Base-by-base conservation (phyloP, 2,113 vertebrate species). In the Rhabdornis inornatus region DNA sequence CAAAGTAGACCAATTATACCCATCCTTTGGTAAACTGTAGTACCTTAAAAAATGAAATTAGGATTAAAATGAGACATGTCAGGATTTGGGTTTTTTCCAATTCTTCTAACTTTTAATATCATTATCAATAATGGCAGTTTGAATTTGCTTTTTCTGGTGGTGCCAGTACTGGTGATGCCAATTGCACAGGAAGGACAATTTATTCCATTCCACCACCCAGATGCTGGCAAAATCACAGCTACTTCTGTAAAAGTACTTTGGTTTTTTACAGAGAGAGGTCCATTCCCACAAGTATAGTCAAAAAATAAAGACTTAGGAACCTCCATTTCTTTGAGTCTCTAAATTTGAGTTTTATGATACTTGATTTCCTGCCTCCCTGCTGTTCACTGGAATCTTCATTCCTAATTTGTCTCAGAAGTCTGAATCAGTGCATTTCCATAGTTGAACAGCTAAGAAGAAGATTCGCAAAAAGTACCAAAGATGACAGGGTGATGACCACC, bases 1-100 rank as follows among this genome's bases (percentile, higher is more conserved):
- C 35, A 56, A 71, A 83, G 33, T 1, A 83, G 20, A 52, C 16
- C 33, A 31, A 3, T 56, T 93, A 52, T 30, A 56, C 6, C 27
- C 40, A 49, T 6, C 8, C 20, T 24, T 69, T 35, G 27, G 16
- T 55, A 30, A 83, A 50, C 12, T n/a, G 15, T 24, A 31, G 10
- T 57, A 22, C 35, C 15, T 80, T 35, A 13, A 65, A 64, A 92
- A 86, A 71, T 59, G 11, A 68, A 86, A 81, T 61, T 44, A 57
- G 10, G 6, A 52, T 83, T 92, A 72, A 94, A 72, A 80, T 59
- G 10, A 83, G 47, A 76, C 7, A 8, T 45, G 3, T 75, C 28
- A 71, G 56, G 55, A 66, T 80, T 71, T 75, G 3, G 2, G 2
- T 4, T 21, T 39, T 47, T 61, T 23, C 10, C 0, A 0, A 31